phyloP scores from a whole-genome alignment of 1,140 invertebrate species.

The Micrasema minimum region DNA sequence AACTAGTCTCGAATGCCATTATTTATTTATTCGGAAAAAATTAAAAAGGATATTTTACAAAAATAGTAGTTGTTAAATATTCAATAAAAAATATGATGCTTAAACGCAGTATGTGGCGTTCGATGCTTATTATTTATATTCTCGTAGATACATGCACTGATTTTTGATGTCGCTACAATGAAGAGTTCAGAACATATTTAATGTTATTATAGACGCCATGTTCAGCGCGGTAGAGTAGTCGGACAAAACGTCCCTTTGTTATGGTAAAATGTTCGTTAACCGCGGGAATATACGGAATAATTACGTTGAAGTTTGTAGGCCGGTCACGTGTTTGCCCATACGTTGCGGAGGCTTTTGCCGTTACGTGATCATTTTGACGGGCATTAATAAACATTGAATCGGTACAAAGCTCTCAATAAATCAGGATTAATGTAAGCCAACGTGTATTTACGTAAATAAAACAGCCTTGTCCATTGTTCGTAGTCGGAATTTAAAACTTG shows the following conservation, averaged over 20 bases:
- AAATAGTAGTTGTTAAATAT: no score
- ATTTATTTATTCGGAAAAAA: no score
- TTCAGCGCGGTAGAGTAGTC: background rate
- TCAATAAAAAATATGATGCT: no score
- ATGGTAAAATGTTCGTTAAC: conserved; percentile 32
- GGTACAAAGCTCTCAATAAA: conserved; percentile 37
- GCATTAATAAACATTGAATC: conserved; percentile 42
- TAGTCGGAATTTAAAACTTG: conserved; percentile 31
- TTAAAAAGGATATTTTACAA: no score
- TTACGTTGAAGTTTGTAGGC: conserved; percentile 26
- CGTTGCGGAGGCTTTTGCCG: conserved; percentile 18
- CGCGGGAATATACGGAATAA: conserved; percentile 30
- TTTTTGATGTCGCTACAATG: no score
- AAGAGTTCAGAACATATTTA: no score
- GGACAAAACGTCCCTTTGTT: conserved; percentile 23
- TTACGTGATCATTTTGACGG: conserved; percentile 41
- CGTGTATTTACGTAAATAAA: conserved; percentile 35
- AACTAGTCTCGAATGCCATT: no score
- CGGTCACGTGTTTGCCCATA: conserved; percentile 34
- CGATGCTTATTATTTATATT: no score
- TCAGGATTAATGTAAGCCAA: conserved; percentile 42
- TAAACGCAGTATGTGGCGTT: no score
- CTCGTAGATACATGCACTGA: no score
- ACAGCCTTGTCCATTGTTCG: conserved; percentile 27
- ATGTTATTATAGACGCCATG: background rate